Percentiles rank a stretch among this genome's conserved stretches.
phyloP scores from a whole-genome alignment of 1,140 invertebrate species.

The Drosophila nigromelanica region DNA sequence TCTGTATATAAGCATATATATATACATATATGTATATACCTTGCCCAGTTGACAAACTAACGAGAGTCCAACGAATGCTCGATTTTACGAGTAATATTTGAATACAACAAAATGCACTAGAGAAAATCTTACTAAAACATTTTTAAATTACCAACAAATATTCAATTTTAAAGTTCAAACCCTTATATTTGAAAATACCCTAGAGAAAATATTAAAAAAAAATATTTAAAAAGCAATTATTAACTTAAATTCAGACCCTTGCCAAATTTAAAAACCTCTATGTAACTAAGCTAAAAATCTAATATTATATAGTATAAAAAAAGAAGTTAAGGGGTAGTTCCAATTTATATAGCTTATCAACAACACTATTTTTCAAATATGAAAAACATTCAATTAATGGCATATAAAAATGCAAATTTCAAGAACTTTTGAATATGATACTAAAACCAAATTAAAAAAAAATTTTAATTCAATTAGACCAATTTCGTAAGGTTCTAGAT shows the following conservation, averaged over 20 bases:
- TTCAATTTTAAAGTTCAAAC: not conserved
- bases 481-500: no score
- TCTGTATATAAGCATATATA: conserved; percentile 37
- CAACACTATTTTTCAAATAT: no score
- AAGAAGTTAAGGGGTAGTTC: no score
- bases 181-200: no score
- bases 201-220: no score
- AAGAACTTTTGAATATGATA: not conserved
- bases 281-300: not conserved
- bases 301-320: not conserved
- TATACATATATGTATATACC: conserved; percentile 18
- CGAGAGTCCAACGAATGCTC: conserved; percentile 40
- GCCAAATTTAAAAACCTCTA: not conserved
- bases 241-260: not conserved
- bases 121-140: not conserved
- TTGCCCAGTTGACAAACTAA: conserved; percentile 44
- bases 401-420: no score
- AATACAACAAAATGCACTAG: not conserved
- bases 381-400: no score
- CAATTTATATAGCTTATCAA: no score
- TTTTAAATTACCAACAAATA: not conserved
- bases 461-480: no score
- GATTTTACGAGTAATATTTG: conserved; percentile 30
- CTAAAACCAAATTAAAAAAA: no score
- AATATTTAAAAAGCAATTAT: no score